Evolutionary conservation across 2,113 vertebrate genomes (phyloP).

Genomic region (Onychostruthus taczanowskii): DNA sequence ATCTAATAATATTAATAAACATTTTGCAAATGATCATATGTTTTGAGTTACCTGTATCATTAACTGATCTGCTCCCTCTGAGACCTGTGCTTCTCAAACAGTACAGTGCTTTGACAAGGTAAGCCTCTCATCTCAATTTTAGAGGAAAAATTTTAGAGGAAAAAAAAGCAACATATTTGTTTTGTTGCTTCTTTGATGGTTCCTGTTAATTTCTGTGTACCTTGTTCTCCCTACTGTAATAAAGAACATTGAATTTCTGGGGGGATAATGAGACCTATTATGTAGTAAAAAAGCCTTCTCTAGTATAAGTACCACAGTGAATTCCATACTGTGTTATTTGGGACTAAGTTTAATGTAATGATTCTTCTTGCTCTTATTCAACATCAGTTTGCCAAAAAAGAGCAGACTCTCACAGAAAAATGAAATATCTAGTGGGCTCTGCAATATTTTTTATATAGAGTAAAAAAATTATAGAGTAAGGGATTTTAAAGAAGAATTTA

Average conservation of each 20-base stretch:
- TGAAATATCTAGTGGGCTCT: not conserved
- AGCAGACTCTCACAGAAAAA: not conserved
- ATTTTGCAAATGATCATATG: not conserved
- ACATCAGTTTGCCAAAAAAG: not conserved
- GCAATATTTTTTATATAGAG: not conserved
- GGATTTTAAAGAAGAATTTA: not conserved
- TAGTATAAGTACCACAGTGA: not conserved
- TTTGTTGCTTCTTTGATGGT: not conserved
- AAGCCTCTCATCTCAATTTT: not conserved
- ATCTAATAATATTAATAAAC: not conserved
- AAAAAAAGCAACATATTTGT: not conserved
- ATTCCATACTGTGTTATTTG: not conserved
- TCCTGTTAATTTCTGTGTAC: not conserved
- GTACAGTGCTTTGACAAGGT: not conserved
- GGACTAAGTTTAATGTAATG: not conserved
- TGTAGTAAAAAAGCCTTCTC: not conserved
- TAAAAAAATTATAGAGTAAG: not conserved
- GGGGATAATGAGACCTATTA: not conserved
- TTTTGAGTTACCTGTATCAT: not conserved
- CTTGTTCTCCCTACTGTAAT: not conserved
- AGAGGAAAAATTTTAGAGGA: not conserved
- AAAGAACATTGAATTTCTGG: not conserved
- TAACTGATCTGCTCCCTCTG: not conserved
- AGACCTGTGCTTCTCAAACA: not conserved
- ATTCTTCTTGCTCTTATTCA: not conserved